Evolutionary conservation across 2,888 invertebrate genomes (phyloP).

Genomic region (Sesamia inferens): DNA sequence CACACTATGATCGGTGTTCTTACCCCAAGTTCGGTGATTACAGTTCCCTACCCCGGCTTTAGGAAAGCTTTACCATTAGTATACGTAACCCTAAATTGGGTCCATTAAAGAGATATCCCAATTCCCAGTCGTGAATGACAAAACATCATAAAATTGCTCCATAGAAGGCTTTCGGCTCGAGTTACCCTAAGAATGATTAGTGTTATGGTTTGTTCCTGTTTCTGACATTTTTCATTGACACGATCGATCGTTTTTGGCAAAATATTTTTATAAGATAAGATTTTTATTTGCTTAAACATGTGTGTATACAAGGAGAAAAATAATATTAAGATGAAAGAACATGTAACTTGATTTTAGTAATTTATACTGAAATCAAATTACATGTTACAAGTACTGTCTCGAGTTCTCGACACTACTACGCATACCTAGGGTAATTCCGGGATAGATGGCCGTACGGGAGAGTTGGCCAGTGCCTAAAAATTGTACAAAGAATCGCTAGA

Average conservation of each 20-base stretch:
- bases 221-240: conserved; percentile 18
- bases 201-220: conserved; percentile 34
- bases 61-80: conserved; percentile 28
- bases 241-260: accelerated
- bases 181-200: conserved; percentile 68
- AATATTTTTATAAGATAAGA: no score
- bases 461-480: no score
- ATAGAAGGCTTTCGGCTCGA: conserved; percentile 63
- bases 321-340: no score
- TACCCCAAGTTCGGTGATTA: conserved; percentile 2
- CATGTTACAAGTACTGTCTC: neutral
- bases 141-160: conserved; percentile 68
- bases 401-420: neutral
- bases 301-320: no score
- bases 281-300: no score
- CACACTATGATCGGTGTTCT: neutral
- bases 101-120: conserved; percentile 67
- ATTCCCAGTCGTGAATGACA: conserved; percentile 67
- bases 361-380: neutral
- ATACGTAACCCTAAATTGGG: conserved; percentile 61
- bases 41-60: neutral
- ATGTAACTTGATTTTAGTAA: no score
- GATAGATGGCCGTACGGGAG: no score
- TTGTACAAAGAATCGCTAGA: no score
- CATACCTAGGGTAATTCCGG: no score